phyloP scores from a whole-genome alignment of 1,140 invertebrate species.

The Triops cancriformis region DNA sequence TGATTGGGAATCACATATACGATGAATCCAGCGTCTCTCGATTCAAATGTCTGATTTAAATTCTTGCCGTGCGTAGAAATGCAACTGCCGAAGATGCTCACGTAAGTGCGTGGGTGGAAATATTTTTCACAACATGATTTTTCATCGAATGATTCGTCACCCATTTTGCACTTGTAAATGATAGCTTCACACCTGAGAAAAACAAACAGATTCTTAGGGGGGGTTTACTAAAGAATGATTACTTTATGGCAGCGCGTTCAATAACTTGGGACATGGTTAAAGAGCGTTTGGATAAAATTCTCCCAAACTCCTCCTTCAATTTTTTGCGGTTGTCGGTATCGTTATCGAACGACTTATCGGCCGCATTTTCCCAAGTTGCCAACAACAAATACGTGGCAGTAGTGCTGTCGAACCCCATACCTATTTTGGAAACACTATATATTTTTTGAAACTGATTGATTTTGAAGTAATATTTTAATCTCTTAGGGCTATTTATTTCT shows the following conservation, averaged over 20 bases:
- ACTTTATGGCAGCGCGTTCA: slow-evolving; percentile 12
- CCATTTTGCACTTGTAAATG: background rate
- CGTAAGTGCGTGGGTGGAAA: background rate
- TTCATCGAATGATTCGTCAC: background rate
- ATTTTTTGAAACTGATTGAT: too few relatives aligned
- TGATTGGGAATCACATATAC: background rate
- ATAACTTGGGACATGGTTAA: background rate
- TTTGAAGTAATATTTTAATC: too few relatives aligned
- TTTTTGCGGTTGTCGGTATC: background rate
- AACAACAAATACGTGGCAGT: slow-evolving; percentile 20
- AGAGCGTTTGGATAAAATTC: background rate
- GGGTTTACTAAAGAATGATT: background rate
- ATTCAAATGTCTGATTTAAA: background rate
- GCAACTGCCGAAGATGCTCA: background rate
- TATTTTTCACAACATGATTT: slow-evolving; percentile 16
- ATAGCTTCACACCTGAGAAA: slow-evolving; percentile 21
- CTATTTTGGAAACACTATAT: too few relatives aligned
- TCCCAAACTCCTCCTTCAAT: slow-evolving; percentile 1
- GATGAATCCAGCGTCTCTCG: slow-evolving; percentile 14
- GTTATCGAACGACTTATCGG: background rate
- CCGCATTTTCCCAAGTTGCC: background rate
- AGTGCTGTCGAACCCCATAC: slow-evolving; percentile 20
- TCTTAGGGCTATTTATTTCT: too few relatives aligned
- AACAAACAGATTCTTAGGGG: too few relatives aligned
- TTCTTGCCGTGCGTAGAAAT: background rate